Percentiles rank a stretch among this genome's conserved stretches.
Evolutionary conservation across 2,888 invertebrate genomes (phyloP).

Genomic region (Chloromyia formosa): DNA sequence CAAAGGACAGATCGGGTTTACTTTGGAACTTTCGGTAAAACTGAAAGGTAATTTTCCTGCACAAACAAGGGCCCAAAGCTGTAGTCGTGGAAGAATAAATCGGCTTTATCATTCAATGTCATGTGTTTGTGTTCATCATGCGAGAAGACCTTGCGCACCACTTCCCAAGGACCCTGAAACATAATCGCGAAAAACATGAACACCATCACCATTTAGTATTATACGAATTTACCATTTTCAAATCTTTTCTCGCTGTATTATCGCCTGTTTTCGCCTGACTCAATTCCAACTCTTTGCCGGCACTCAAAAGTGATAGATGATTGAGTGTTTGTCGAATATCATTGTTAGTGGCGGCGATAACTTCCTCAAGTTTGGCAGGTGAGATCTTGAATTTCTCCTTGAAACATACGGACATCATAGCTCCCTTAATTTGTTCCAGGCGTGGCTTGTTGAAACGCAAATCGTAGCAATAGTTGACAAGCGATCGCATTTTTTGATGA

Average conservation of each 20-base stretch:
- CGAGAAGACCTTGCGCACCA: slow-evolving; percentile 87
- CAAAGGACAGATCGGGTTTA: slow-evolving; percentile 57
- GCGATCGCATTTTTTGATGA: slow-evolving; percentile 90
- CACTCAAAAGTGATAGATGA: slow-evolving; percentile 83
- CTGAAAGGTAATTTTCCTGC: slow-evolving; percentile 93
- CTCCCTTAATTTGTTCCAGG: slow-evolving; percentile 88
- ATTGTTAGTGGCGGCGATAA: slow-evolving; percentile 87
- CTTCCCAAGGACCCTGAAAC: slow-evolving; percentile 92
- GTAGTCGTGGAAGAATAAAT: slow-evolving; percentile 97
- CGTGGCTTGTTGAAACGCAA: slow-evolving; percentile 85
- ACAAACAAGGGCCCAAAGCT: slow-evolving; percentile 95
- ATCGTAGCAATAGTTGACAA: slow-evolving; percentile 95
- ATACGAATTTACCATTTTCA: slow-evolving; percentile 71
- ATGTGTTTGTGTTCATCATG: slow-evolving; percentile 79
- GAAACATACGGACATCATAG: slow-evolving; percentile 90
- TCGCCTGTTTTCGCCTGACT: slow-evolving; percentile 69
- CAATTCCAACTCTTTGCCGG: slow-evolving; percentile 66
- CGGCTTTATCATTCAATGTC: slow-evolving; percentile 82
- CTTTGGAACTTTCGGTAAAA: slow-evolving; percentile 79
- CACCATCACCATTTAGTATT: background rate
- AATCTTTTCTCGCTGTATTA: slow-evolving; percentile 77
- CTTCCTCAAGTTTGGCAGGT: slow-evolving; percentile 79
- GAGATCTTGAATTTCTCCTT: slow-evolving; percentile 87
- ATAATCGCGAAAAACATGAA: slow-evolving; percentile 10
- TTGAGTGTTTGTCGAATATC: slow-evolving; percentile 95